Base-by-base conservation (phyloP, 2,888 invertebrate species). In the Sphaerophoria taeniata region DNA sequence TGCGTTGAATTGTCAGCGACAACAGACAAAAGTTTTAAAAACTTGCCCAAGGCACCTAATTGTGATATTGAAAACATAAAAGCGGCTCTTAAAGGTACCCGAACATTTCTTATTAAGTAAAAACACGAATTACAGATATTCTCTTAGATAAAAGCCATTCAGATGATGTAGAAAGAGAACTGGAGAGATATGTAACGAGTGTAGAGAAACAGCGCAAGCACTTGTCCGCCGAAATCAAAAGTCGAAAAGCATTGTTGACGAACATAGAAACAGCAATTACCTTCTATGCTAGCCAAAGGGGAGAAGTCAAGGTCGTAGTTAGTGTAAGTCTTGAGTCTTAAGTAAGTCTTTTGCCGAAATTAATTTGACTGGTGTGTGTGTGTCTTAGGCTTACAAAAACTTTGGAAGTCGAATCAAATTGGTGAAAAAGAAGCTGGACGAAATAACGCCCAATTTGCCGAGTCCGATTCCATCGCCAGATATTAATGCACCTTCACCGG, bases 271-370 rank as follows among this genome's bases (percentile, higher is more conserved):
- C 96, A 56, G 97, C 97, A 4, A 96, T 96, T 88, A 95, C 95
- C 83, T 98, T 97, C 92, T 97, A 98, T 90, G 96, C 97, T 51
- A 96, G 96, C 16, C 98, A 99, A 91, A 94, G 96, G 82, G 96
- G 97, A 6, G 99, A 99, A 93, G 98, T 98, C 12, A 98, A 98
- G 93, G 96, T 98, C 85, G 98, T 99, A 34, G 97, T 97, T 79
- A 98, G 97, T 94, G 98, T 98, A 92, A 95, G 96, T 95, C 9
- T 1, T 14, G 3, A 34, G 33, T 12, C 1, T 34, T 3, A 34
- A 14, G 4, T 9, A 12, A 6, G 51, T 47, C 39, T 14, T 53
- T 53, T 72, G 71, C 76, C 70, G 0, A 14, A 7, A 11, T 11
- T 63, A 7, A 39, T 14, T 33, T 33, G 33, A 34, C 61, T 83